These are phyloP conservation scores for Leptodactylus fuscus DNA, from an alignment of 2,113 vertebrate genomes.

Conservation along the genomic window DNA sequence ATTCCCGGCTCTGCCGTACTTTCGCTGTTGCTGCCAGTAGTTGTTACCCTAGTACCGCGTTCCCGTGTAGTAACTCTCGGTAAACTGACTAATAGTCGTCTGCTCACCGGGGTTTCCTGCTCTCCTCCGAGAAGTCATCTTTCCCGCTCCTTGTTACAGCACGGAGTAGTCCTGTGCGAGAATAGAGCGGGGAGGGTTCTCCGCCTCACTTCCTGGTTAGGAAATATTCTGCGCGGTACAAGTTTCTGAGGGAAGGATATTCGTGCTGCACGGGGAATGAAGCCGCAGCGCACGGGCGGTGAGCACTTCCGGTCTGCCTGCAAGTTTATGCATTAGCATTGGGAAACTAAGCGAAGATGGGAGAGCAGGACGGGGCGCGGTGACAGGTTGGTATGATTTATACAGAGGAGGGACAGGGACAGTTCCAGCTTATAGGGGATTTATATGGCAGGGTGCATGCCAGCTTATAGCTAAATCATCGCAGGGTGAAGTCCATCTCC, in stretches of 20 bases:
- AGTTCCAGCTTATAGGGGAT: too few species aligned
- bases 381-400: not conserved
- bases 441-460: too few species aligned
- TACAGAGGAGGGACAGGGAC: too few species aligned
- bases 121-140: not conserved
- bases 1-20: not conserved
- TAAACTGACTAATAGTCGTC: not conserved
- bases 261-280: not conserved
- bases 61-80: not conserved
- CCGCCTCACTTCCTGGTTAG: constrained; percentile 3
- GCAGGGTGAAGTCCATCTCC: too few species aligned
- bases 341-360: not conserved
- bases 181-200: not conserved
- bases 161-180: not conserved
- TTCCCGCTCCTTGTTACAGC: not conserved
- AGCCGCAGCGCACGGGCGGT: not conserved
- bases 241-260: not conserved
- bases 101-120: not conserved
- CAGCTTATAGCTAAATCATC: too few species aligned
- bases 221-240: not conserved
- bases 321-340: not conserved
- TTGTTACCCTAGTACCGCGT: not conserved
- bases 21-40: not conserved
- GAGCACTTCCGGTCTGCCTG: not conserved
- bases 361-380: not conserved